Evolutionary conservation across 2,113 vertebrate species (phyloP).

Genomic region (Phyllostomus discolor): DNA sequence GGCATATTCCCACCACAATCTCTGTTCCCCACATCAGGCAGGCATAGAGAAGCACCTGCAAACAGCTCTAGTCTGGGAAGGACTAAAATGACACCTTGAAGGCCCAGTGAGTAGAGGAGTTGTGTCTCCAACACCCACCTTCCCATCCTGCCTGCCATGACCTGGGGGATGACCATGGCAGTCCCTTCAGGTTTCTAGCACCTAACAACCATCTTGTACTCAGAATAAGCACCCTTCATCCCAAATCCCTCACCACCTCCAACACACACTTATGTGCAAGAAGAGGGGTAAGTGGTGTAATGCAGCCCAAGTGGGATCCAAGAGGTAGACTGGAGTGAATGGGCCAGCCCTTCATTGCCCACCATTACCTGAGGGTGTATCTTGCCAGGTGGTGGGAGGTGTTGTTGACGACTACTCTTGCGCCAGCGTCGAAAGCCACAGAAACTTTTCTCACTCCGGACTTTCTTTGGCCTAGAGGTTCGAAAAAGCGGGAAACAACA

Average conservation of each 20-base stretch:
- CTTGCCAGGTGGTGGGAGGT: too few species aligned
- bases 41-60: background rate
- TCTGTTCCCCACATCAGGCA: background rate
- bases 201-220: background rate
- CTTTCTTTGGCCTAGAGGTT: too few species aligned
- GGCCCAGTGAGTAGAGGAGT: background rate
- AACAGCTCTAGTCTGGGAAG: background rate
- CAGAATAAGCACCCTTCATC: background rate
- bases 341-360: too few species aligned
- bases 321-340: accelerated
- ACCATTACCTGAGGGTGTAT: too few species aligned
- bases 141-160: too few species aligned
- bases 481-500: too few species aligned
- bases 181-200: too few species aligned
- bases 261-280: background rate
- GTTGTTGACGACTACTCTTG: too few species aligned
- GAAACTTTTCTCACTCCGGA: too few species aligned
- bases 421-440: too few species aligned
- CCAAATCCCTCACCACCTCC: background rate
- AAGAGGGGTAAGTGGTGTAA: background rate
- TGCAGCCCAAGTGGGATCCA: background rate
- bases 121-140: background rate
- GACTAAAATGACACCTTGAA: background rate
- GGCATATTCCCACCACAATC: background rate
- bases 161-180: too few species aligned